Percentiles rank a stretch among this genome's conserved stretches.
phyloP scores from a whole-genome alignment of 2,113 vertebrate species.

The Vicugna pacos region DNA sequence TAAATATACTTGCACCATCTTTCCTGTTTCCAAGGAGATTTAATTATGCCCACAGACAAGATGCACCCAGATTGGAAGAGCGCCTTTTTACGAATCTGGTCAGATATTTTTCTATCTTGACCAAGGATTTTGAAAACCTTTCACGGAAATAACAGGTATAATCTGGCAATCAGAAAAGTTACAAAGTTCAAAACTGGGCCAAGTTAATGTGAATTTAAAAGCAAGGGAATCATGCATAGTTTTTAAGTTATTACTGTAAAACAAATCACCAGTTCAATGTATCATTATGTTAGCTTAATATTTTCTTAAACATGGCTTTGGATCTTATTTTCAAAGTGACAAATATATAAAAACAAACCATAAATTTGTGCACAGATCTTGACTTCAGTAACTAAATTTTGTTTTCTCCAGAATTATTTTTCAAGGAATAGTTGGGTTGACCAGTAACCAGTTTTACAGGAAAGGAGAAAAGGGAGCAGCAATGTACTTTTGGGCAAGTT shows the following conservation, averaged over 20 bases:
- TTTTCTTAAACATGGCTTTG: not conserved
- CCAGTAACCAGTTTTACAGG: not conserved
- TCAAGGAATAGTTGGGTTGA: not conserved
- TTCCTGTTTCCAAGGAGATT: conserved; percentile 31
- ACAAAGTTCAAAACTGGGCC: not conserved
- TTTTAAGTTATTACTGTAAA: not conserved
- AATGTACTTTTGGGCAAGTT: not conserved
- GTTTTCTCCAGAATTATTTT: not conserved
- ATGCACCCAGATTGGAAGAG: not conserved
- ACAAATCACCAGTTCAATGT: not conserved
- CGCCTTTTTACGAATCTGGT: not conserved
- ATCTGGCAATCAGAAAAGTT: not conserved
- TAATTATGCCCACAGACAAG: not conserved
- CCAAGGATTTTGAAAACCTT: not conserved
- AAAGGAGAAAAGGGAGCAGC: rapidly evolving
- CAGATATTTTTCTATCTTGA: not conserved
- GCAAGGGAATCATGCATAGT: not conserved
- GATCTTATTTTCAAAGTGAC: not conserved
- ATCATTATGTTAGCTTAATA: not conserved
- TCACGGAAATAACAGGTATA: not conserved
- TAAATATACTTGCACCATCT: not conserved
- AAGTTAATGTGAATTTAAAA: not conserved
- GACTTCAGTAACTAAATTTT: not conserved
- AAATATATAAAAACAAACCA: not conserved
- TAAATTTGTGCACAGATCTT: not conserved